Conservation (phyloP, 2,797 vertebrate genomes). For the Pterois miles region DNA sequence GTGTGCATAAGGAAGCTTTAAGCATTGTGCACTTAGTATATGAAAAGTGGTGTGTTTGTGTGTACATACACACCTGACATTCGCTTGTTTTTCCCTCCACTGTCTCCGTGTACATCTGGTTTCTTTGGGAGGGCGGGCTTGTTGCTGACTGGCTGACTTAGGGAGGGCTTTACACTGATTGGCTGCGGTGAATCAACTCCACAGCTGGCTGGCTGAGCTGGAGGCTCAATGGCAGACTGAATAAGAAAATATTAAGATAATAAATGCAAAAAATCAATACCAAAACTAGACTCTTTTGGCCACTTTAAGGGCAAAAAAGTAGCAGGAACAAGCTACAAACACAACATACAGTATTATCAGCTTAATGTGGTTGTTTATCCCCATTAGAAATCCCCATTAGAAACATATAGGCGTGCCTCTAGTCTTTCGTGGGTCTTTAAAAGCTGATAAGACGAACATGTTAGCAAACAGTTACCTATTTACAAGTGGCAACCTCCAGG, state of each 20-base stretch:
- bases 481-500: too few species aligned
- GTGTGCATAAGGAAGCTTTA: background rate
- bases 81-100: conserved; percentile 61
- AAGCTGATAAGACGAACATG: too few species aligned
- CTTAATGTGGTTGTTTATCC: too few species aligned
- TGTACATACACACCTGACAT: conserved; percentile 51
- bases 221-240: conserved; percentile 43
- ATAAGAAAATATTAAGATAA: background rate
- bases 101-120: conserved; percentile 69
- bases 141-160: conserved; percentile 44
- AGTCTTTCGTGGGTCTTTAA: too few species aligned
- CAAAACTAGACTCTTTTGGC: background rate
- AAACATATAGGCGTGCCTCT: too few species aligned
- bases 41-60: background rate
- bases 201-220: conserved; percentile 27
- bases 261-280: background rate
- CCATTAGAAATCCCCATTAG: too few species aligned
- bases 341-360: too few species aligned
- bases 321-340: too few species aligned
- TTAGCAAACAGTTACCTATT: too few species aligned
- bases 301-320: too few species aligned
- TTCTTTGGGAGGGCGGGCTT: conserved; percentile 74
- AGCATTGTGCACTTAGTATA: background rate
- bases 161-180: conserved; percentile 34
- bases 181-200: conserved; percentile 50